phyloP scores from a whole-genome alignment of 2,888 invertebrate genomes.

The Brassicogethes aeneus region DNA sequence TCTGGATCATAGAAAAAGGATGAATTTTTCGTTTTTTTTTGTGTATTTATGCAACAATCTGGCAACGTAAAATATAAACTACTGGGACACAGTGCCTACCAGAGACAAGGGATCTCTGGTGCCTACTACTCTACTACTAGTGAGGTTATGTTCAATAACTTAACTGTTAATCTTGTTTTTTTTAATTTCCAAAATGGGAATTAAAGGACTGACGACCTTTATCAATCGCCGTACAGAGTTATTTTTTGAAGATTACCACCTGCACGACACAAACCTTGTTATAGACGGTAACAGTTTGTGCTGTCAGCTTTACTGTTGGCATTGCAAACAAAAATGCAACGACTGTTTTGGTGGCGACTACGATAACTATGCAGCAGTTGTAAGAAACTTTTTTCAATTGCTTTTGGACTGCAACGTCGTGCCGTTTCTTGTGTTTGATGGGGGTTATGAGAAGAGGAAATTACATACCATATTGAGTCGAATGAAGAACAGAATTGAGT shows the following conservation, averaged over 20 bases:
- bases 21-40: too few relatives aligned
- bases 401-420: conserved; percentile 61
- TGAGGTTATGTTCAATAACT: too few relatives aligned
- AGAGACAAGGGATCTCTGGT: too few relatives aligned
- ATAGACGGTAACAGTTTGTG: conserved; percentile 76
- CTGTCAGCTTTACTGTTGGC: conserved; percentile 57
- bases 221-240: conserved; percentile 56
- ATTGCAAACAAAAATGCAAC: conserved; percentile 45
- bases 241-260: conserved; percentile 53
- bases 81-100: too few relatives aligned
- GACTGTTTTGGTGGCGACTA: conserved; percentile 83
- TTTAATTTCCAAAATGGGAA: conserved; percentile 56
- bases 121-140: too few relatives aligned
- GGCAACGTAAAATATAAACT: too few relatives aligned
- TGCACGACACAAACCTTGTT: conserved; percentile 61
- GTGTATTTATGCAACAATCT: too few relatives aligned
- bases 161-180: background rate
- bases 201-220: conserved; percentile 75
- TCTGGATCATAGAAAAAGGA: too few relatives aligned
- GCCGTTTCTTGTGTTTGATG: conserved; percentile 69
- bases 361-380: conserved; percentile 59
- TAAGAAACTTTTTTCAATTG: conserved; percentile 59
- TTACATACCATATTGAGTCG: conserved; percentile 23
- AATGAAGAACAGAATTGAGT: conserved; percentile 23
- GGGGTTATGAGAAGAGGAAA: conserved; percentile 48